phyloP scores from a whole-genome alignment of 2,888 invertebrate genomes.

The Ceramica pisi region DNA sequence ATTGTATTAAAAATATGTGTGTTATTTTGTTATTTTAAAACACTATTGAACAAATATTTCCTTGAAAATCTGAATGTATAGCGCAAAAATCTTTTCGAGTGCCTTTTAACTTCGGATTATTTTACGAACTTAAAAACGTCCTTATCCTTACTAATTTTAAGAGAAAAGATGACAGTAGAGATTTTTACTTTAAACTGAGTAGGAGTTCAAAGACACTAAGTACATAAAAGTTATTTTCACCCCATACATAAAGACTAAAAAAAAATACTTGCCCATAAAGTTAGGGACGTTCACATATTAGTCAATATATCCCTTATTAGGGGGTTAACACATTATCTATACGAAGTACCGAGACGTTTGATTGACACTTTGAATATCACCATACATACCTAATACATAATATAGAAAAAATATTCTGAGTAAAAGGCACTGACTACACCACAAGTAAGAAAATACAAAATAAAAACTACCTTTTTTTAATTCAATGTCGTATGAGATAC shows the following conservation, averaged over 20 bases:
- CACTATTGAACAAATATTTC: constrained; percentile 70
- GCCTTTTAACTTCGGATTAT: not conserved
- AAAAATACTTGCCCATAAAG: constrained; percentile 71
- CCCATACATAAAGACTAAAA: constrained; percentile 27
- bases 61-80: constrained; percentile 46
- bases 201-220: constrained; percentile 21
- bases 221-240: constrained; percentile 8
- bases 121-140: not conserved
- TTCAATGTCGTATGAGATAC: not conserved
- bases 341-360: constrained; percentile 79
- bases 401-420: constrained; percentile 61
- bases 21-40: constrained; percentile 83
- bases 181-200: not conserved
- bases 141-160: not conserved
- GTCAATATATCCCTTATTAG: constrained; percentile 77
- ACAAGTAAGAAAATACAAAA: not conserved
- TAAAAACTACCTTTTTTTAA: not conserved
- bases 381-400: constrained; percentile 67
- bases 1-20: constrained; percentile 73
- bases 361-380: constrained; percentile 89
- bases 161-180: not conserved
- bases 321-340: constrained; percentile 81
- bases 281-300: constrained; percentile 74
- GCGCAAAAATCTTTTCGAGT: constrained; percentile 26
- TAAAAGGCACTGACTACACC: constrained; percentile 39